Conservation (phyloP, 2,797 vertebrate species). For the Pempheris klunzingeri region DNA sequence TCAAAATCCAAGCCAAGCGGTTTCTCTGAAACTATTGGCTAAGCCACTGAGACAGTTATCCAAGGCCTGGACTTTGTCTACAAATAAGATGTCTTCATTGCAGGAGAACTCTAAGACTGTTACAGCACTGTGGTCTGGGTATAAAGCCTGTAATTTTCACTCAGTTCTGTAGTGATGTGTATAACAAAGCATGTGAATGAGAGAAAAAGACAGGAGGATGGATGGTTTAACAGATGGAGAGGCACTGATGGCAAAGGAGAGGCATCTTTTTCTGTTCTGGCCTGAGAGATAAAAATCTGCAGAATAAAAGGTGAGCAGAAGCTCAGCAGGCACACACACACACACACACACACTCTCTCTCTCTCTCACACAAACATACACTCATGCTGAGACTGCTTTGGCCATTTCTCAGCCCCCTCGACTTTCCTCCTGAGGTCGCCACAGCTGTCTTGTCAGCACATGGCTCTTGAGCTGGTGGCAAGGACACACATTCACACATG, state of each 20-base stretch:
- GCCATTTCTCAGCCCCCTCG: constrained; percentile 13
- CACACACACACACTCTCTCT: background rate
- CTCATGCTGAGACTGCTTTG: constrained; percentile 28
- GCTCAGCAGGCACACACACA: background rate
- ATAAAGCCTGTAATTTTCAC: constrained; percentile 38
- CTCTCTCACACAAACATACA: constrained; percentile 1
- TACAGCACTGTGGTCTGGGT: constrained; percentile 39
- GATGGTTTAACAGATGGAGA: constrained; percentile 60
- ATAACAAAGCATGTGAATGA: constrained; percentile 46
- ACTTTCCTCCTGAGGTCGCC: constrained; percentile 31
- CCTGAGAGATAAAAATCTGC: constrained; percentile 55
- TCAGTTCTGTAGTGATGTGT: constrained; percentile 28
- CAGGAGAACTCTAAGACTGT: constrained; percentile 22
- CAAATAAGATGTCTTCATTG: constrained; percentile 64
- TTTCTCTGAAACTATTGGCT: constrained; percentile 71
- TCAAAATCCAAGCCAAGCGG: constrained; percentile 75
- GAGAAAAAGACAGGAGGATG: constrained; percentile 50
- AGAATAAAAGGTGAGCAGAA: constrained; percentile 48
- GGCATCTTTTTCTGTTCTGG: constrained; percentile 49
- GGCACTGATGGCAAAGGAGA: constrained; percentile 33
- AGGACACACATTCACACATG: background rate
- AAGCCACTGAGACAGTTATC: constrained; percentile 69
- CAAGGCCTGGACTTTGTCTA: constrained; percentile 39
- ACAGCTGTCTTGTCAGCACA: constrained; percentile 50
- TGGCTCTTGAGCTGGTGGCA: constrained; percentile 26